Conservation (phyloP, 2,797 vertebrate genomes). For the Garrulus glandarius region DNA sequence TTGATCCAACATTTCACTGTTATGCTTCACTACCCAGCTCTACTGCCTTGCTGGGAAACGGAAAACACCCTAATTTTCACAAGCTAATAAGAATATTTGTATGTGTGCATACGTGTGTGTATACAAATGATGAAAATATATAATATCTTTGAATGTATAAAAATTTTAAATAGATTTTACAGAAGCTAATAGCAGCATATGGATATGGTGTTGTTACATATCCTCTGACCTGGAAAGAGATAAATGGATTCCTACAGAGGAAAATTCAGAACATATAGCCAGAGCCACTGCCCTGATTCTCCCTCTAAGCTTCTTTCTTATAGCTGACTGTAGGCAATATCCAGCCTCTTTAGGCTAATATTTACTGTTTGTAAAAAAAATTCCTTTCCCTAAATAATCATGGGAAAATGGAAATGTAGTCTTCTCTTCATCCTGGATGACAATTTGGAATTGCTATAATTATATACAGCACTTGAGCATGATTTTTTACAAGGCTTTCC, state of each 20-base stretch:
- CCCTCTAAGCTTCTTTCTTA: neutral
- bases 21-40: neutral
- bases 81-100: neutral
- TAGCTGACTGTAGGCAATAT: neutral
- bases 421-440: neutral
- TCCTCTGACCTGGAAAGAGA: neutral
- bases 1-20: neutral
- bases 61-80: neutral
- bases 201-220: neutral
- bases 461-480: neutral
- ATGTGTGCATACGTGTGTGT: neutral
- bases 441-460: neutral
- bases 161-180: neutral
- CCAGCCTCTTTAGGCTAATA: neutral
- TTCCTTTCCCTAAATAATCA: neutral
- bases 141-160: neutral
- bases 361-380: neutral
- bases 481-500: slow-evolving; percentile 22
- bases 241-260: neutral
- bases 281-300: neutral
- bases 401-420: neutral
- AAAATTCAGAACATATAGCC: neutral
- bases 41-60: neutral
- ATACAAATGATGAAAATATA: neutral
- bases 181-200: neutral